Evolutionary conservation across 1,140 invertebrate genomes (phyloP).

Genomic region (Hylyphantes graminicola): DNA sequence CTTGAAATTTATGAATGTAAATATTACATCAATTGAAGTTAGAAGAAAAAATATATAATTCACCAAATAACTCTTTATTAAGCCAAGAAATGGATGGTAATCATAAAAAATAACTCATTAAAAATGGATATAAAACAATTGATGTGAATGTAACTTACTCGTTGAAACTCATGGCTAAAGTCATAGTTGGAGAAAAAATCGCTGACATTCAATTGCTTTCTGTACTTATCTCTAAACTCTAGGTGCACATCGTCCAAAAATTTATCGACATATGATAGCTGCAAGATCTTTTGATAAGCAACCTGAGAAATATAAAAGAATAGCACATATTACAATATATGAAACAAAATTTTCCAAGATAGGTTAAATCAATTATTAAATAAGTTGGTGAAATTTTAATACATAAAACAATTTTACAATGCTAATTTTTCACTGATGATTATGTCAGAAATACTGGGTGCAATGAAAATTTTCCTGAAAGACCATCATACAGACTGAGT

Average conservation of each 20-base stretch:
- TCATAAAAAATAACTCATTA: not conserved
- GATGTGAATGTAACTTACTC: conserved; percentile 61
- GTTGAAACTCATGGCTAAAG: conserved; percentile 77
- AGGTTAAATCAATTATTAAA: not conserved
- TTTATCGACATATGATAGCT: conserved; percentile 97
- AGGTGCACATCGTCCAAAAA: conserved; percentile 95
- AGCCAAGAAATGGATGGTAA: not conserved
- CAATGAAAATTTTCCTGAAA: too few relatives aligned
- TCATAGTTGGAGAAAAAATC: conserved; percentile 72
- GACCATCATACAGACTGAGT: too few relatives aligned
- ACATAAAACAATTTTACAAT: not conserved
- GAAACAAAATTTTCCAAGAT: conserved; percentile 3
- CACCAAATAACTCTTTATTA: not conserved
- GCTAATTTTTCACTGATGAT: not conserved
- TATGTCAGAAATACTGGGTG: too few relatives aligned
- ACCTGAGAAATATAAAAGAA: conserved; percentile 70
- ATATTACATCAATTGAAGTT: too few relatives aligned
- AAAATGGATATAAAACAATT: not conserved
- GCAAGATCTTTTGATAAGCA: conserved; percentile 97
- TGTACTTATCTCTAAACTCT: conserved; percentile 96
- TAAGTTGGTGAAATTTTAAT: not conserved
- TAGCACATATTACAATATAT: not conserved
- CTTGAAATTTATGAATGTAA: too few relatives aligned
- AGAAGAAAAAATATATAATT: too few relatives aligned
- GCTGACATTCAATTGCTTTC: conserved; percentile 66